Evolutionary conservation across 2,888 invertebrate species (phyloP).

Genomic region (Eupelmus urozonus): DNA sequence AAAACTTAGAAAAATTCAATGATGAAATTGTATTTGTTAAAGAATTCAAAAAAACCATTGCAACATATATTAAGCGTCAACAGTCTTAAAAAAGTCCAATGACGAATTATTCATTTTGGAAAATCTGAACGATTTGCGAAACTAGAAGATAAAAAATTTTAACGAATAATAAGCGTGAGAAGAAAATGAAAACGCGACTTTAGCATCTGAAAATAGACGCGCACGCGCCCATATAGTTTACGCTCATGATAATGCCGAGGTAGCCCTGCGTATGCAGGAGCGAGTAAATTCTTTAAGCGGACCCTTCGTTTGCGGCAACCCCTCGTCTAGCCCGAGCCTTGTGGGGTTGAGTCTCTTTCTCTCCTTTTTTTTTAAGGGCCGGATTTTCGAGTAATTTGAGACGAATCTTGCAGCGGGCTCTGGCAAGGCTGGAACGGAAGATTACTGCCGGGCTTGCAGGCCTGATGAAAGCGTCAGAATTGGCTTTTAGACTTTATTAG

Average conservation of each 20-base stretch:
- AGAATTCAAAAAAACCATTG: too few relatives aligned
- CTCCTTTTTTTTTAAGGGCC: slow-evolving; percentile 22
- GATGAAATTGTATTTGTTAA: too few relatives aligned
- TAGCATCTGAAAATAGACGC: background rate
- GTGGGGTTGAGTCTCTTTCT: background rate
- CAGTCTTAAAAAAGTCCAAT: too few relatives aligned
- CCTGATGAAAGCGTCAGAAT: slow-evolving; percentile 6
- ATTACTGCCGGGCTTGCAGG: background rate
- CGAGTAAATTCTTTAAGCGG: slow-evolving; percentile 33
- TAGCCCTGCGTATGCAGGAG: background rate
- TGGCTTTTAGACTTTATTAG: slow-evolving; percentile 20
- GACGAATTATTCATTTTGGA: too few relatives aligned
- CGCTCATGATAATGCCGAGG: background rate
- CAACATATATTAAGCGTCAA: too few relatives aligned
- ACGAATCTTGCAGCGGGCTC: background rate
- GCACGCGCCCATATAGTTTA: slow-evolving; percentile 16
- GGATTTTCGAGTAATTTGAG: slow-evolving; percentile 50
- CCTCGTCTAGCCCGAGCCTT: background rate
- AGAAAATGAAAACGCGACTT: background rate
- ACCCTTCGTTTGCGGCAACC: background rate
- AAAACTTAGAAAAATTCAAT: too few relatives aligned
- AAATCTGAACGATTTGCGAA: too few relatives aligned
- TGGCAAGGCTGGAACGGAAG: slow-evolving; percentile 11
- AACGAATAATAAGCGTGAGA: too few relatives aligned
- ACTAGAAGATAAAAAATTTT: too few relatives aligned